Evolutionary conservation across 2,113 vertebrate species (phyloP), one percentile per base, ranked within the genome.

Genomic region (Aphelocoma coerulescens): DNA sequence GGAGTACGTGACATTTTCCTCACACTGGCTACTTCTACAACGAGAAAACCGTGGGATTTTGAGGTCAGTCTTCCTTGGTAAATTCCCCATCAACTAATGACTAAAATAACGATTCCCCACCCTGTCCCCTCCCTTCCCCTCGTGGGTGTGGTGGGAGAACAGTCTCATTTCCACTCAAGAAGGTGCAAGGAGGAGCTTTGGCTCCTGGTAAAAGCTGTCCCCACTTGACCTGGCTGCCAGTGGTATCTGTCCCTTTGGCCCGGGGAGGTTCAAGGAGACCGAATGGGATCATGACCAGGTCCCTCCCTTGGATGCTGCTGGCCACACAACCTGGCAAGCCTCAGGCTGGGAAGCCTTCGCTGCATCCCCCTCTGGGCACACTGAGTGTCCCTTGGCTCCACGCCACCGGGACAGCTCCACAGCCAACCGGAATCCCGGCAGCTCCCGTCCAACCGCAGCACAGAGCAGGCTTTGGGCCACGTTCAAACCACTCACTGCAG

Each of bases 71-170:
- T 93, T 96, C 85, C 90, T 89, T 35, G 35, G 79, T 94, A 96
- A 95, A 94, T 91, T 96, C 90, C 85, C 76, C 82, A 93, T 81
- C 93, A 90, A 39, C 85, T 97, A 96, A 96, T 96, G 96, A 95
- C 90, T 95, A 68, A 96, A 97, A 94, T 92, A 93, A 96, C 23
- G 75, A 89, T 78, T 93, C 96, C 67, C 92, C 95, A 94, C 95
- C 95, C 96, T 92, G 92, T 91, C 88, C 88, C 93, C 94, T 97
- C 96, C 96, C 95, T 97, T 97, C 93, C 94, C 84, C 91, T 95
- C 44, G 1, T 89, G 96, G 96, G 94, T 96, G 95, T 96, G 96
- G 95, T 97, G 91, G 58, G 61, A 93, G 81, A 93, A 71, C 75
- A 91, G 84, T 91, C 91, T 96, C 89, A 95, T 96, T 97, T 94